Base-by-base conservation (phyloP, 2,888 invertebrate genomes). In the Helobdella robusta region DNA sequence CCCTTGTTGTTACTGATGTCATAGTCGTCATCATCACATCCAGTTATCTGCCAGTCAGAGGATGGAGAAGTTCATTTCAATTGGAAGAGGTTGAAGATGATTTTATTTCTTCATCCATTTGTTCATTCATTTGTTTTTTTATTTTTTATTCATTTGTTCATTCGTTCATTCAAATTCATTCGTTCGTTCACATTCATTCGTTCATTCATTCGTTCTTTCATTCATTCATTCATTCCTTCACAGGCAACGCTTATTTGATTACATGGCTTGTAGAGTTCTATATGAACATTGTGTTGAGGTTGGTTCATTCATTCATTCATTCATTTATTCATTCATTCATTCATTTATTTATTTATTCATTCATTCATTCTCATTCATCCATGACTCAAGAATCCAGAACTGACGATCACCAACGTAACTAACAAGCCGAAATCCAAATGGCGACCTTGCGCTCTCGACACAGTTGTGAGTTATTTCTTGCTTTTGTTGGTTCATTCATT, bases 391-490 rank as follows among this genome's bases (percentile, higher is more conserved):
- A 72, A 72, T 60, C 78, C 77, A n/a, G 46, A 70, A 23, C 82
- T 80, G 0, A 74, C 67, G 64, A 80, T 83, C 2, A 70, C 74
- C 3, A 76, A 78, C 66, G 77, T 82, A 1, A 85, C 84, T 62
- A 87, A 86, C 59, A 92, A 91, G 79, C 89, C 89, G 0, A 98
- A 95, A 80, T 88, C 85, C 68, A 95, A 95, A 80, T 98, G 93
- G 93, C 84, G 98, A 70, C 98, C 98, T 1, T 78, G 87, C 65
- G 92, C 98, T 2, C 81, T 99, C 72, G 98, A 99, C 76, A 99
- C 98, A 35, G 88, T 95, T 71, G 89, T 89, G 82, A 82, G 86
- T 73, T 40, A 11, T 40, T n/a, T n/a, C n/a, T n/a, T n/a, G n/a
- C n/a, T n/a, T n/a, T n/a, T n/a, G n/a, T n/a, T n/a, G n/a, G n/a